Conservation (phyloP, 1,140 invertebrate genomes). For the Tribolium madens region DNA sequence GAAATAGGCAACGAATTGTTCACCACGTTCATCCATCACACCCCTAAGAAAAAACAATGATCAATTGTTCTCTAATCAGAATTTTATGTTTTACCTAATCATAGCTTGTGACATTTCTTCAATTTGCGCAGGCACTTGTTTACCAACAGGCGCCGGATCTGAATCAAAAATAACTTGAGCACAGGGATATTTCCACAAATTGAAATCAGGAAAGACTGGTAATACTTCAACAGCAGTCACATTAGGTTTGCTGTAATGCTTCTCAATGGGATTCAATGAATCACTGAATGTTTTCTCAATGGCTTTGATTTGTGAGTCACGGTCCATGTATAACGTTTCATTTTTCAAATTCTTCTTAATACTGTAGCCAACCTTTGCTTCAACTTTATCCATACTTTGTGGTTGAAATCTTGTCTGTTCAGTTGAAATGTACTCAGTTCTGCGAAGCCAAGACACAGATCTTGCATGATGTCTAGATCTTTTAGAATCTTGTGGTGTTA, state of each 20-base stretch:
- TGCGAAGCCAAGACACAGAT: conserved; percentile 95
- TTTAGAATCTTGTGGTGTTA: conserved; percentile 90
- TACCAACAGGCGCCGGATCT: conserved; percentile 89
- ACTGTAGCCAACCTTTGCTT: conserved; percentile 98
- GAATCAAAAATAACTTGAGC: conserved; percentile 99
- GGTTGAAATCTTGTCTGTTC: conserved; percentile 98
- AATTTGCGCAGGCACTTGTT: conserved; percentile 85
- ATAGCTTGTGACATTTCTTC: conserved; percentile 99
- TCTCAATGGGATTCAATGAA: conserved; percentile 86
- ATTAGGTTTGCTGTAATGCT: conserved; percentile 96
- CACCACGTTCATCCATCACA: conserved; percentile 98
- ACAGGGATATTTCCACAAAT: conserved; percentile 97
- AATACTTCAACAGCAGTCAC: conserved; percentile 92
- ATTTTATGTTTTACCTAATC: conserved; percentile 79
- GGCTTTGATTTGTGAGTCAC: conserved; percentile 96
- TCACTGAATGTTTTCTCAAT: conserved; percentile 99
- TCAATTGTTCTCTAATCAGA: no score
- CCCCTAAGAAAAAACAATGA: conserved; percentile 73
- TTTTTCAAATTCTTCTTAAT: conserved; percentile 96
- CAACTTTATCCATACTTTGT: conserved; percentile 95
- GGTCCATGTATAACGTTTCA: conserved; percentile 95
- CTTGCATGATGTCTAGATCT: conserved; percentile 91
- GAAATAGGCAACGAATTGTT: conserved; percentile 99
- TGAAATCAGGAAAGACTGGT: conserved; percentile 94
- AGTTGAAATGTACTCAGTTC: conserved; percentile 99